Base-by-base conservation (phyloP, 2,888 invertebrate species). In the Pachliopta kotzebuea region DNA sequence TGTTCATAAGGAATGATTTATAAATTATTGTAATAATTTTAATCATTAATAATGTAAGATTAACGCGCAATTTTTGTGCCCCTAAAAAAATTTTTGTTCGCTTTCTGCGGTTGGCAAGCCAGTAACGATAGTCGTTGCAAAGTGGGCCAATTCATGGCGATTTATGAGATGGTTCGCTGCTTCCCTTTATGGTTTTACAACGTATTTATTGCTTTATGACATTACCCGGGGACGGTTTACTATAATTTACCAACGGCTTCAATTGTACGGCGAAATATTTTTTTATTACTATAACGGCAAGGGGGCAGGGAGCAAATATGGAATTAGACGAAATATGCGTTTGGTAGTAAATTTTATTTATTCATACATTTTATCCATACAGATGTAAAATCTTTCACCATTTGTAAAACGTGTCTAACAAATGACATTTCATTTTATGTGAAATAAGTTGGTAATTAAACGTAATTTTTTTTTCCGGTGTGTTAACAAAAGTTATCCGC, bases 131-230 rank as follows among this genome's bases (percentile, higher is more conserved):
- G 82, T 83, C 73, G 73, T 73, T 79, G 77, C 82, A 78, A 86
- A 90, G 82, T 84, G 83, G 81, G 79, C 81, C 87, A 86, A 88
- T 88, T 85, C 81, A 72, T 72, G 67, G 72, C 74, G 84, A 88
- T 90, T 89, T 89, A 90, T 85, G 84, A 72, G 73, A 83, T 76
- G 80, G 80, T 78, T 81, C 75, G 81, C 78, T 83, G 85, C 86
- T 81, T 80, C 81, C 76, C 78, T 86, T 89, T 89, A 90, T 88
- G 87, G 87, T 85, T 90, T 90, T 90, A 90, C 85, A 86, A 80
- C 87, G 84, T 88, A 89, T 90, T 90, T 89, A 90, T 90, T 78
- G 86, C 74, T 90, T 90, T 90, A 90, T 81, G 85, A 80, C 81
- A 72, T 82, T 78, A 80, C 83, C 60, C 56, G 73, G 81, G 74